A percentile compares a stretch with the other conserved stretches of the same genome.
These are phyloP conservation scores for Torymus aiolomorphi DNA, from an alignment of 2,888 invertebrate genomes.

Conservation along the genomic window DNA sequence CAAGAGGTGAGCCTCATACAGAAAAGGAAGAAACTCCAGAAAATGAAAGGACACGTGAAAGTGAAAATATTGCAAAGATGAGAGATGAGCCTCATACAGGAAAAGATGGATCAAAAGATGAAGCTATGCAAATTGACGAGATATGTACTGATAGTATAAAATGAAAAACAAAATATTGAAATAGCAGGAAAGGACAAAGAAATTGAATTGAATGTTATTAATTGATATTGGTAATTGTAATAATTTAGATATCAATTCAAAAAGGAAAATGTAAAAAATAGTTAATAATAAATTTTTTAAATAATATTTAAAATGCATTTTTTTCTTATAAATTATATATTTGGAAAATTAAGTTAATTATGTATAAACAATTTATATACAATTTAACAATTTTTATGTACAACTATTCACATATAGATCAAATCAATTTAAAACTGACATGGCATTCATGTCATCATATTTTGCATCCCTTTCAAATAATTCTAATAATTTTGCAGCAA, in stretches of 20 bases:
- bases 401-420: slow-evolving; percentile 12
- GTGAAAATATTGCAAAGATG: too few relatives aligned
- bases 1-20: too few relatives aligned
- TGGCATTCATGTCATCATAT: slow-evolving; percentile 39
- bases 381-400: slow-evolving; percentile 47
- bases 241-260: neutral
- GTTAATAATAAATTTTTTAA: slow-evolving; percentile 18
- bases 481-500: slow-evolving; percentile 65
- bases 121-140: too few relatives aligned
- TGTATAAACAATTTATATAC: slow-evolving; percentile 47
- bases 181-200: neutral
- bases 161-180: too few relatives aligned
- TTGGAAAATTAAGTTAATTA: slow-evolving; percentile 33
- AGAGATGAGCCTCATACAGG: too few relatives aligned
- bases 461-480: slow-evolving; percentile 65
- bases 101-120: too few relatives aligned
- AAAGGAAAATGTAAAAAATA: neutral
- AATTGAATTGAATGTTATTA: slow-evolving; percentile 1
- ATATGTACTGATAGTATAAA: too few relatives aligned
- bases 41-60: too few relatives aligned
- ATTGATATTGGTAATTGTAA: too few relatives aligned
- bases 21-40: too few relatives aligned
- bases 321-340: slow-evolving; percentile 47
- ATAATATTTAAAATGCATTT: slow-evolving; percentile 4
- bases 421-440: slow-evolving; percentile 41